A percentile compares a stretch with the other conserved stretches of the same genome.
phyloP scores from a whole-genome alignment of 2,113 vertebrate species.

The Butorides virescens region DNA sequence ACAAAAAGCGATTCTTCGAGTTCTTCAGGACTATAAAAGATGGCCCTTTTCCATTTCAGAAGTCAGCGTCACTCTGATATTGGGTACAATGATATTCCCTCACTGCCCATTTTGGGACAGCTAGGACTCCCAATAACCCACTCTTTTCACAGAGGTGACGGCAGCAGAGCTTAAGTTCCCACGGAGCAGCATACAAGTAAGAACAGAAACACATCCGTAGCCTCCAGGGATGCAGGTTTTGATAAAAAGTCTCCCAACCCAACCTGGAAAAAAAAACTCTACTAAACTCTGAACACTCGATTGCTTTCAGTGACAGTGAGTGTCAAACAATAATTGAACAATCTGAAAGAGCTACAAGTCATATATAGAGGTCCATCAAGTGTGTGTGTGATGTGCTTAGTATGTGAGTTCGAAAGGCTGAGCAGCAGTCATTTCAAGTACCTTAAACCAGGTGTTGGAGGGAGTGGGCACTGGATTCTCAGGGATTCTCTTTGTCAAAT shows the following conservation, averaged over 20 bases:
- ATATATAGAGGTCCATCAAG: accelerated
- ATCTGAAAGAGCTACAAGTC: background rate
- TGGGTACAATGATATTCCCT: background rate
- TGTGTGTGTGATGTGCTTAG: background rate
- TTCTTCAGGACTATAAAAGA: background rate
- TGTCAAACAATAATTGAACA: background rate
- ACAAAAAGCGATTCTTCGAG: background rate
- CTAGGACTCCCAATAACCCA: background rate
- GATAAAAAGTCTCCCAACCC: background rate
- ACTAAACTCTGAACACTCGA: background rate
- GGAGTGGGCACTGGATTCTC: background rate
- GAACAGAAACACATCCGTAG: background rate
- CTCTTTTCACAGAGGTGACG: background rate
- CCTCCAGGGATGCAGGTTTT: background rate
- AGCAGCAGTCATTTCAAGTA: background rate
- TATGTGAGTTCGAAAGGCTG: background rate
- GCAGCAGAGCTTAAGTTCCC: background rate
- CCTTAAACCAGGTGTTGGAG: background rate
- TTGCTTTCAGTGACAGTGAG: background rate
- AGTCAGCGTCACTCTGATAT: background rate
- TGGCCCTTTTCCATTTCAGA: background rate
- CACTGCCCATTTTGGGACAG: background rate
- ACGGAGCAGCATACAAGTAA: background rate
- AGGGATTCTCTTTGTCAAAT: background rate
- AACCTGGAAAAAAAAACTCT: background rate